These are phyloP conservation scores for Dryobotodes eremita DNA, from an alignment of 2,888 invertebrate genomes.

Conservation along the genomic window DNA sequence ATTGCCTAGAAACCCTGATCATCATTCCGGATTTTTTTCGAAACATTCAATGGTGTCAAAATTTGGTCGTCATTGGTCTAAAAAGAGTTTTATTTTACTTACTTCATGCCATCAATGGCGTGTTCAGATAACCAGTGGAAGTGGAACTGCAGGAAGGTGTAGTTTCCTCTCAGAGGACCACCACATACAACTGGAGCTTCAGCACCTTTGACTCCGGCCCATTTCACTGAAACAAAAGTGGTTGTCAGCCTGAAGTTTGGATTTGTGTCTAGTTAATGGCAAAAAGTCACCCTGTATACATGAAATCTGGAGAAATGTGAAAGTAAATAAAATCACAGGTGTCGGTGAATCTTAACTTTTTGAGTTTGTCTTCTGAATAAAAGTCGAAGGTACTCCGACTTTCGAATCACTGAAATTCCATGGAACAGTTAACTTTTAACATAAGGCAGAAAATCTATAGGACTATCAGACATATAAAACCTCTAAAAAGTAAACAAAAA, in stretches of 20 bases:
- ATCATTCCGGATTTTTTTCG: neutral
- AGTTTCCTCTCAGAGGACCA: conserved; percentile 91
- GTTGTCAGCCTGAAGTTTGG: neutral
- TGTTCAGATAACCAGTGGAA: conserved; percentile 97
- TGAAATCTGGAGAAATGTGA: too few relatives aligned
- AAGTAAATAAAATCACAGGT: too few relatives aligned
- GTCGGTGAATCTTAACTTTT: neutral
- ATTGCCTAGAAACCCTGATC: neutral
- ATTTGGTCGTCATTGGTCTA: too few relatives aligned
- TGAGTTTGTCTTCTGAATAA: too few relatives aligned
- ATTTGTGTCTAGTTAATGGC: neutral
- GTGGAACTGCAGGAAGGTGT: conserved; percentile 94
- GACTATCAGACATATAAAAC: neutral
- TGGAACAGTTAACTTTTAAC: neutral
- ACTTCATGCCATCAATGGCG: conserved; percentile 92
- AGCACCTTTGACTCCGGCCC: conserved; percentile 71
- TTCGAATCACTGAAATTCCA: neutral
- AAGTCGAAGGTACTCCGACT: neutral
- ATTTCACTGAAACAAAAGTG: conserved; percentile 76
- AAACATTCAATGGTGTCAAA: too few relatives aligned
- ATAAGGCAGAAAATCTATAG: neutral
- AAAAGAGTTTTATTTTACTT: conserved; percentile 62
- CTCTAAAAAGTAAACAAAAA: neutral
- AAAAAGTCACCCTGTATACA: neutral
- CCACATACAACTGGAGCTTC: conserved; percentile 86